Base-by-base conservation (phyloP, 2,888 invertebrate species). In the Agriopis aurantiaria region DNA sequence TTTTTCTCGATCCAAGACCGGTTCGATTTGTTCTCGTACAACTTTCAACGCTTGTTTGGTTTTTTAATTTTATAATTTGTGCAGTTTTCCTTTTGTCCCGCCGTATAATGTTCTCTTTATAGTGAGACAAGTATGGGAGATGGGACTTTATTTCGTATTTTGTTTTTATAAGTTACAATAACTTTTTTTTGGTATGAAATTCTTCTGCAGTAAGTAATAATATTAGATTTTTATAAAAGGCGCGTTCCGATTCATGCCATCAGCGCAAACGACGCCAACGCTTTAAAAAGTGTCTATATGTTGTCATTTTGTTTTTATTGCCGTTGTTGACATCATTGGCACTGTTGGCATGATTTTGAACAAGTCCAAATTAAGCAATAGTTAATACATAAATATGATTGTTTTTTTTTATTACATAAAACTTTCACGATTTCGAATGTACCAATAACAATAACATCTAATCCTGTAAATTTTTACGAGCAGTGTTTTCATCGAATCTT, bases 11-110 rank as follows among this genome's bases (percentile, higher is more conserved):
- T 74, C 80, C 83, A 84, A 60, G 63, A 90, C 91, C 87, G 87
- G 91, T 91, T 84, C 84, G 85, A 88, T 91, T 88, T 90, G 85
- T 80, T 81, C 79, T 73, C 78, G 78, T 77, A 82, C 75, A 75
- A 73, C 73, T 76, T 74, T 67, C 75, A 72, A 74, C 71, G 72
- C 74, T 75, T 75, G 77, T 73, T 76, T 73, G 70, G 61, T 68
- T 72, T 71, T 71, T 69, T 68, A 73, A 73, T 73, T 69, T 73
- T 74, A 58, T 73, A 68, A 73, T 75, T 78, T 75, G 58, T 74
- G 69, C 69, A 57, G 10, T 72, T 69, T 71, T 74, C 71, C 69
- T 82, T 80, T 81, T 81, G 48, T 59, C 45, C 48, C 63, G 14
- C 43, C 80, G 75, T 82, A 17, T 43, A 56, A 56, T 56, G 78